These are phyloP conservation scores for Apis laboriosa DNA, from an alignment of 1,140 invertebrate species.

Conservation along the genomic window DNA sequence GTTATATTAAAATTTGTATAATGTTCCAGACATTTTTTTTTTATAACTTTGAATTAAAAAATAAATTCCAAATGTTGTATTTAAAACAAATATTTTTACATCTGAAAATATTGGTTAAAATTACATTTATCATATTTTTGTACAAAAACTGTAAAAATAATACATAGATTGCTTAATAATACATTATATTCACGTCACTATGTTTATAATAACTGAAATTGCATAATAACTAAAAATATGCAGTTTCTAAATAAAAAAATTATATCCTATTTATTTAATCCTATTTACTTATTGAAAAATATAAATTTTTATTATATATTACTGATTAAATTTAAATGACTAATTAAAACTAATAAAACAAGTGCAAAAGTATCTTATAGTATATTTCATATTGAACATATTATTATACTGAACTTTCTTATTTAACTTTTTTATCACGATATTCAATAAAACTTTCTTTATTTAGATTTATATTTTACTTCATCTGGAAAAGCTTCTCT, in stretches of 20 bases:
- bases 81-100: neutral
- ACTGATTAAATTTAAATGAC: constrained; percentile 4
- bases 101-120: constrained; percentile 7
- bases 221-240: neutral
- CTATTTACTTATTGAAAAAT: constrained; percentile 4
- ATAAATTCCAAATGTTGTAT: neutral
- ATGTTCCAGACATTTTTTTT: constrained; percentile 18
- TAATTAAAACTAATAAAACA: constrained; percentile 13
- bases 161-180: neutral
- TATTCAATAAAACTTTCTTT: constrained; percentile 38
- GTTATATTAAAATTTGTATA: constrained; percentile 34
- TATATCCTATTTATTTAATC: neutral
- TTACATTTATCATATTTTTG: constrained; percentile 6
- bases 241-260: constrained; percentile 21
- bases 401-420: constrained; percentile 30
- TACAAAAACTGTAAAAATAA: constrained; percentile 17
- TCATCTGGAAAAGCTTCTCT: constrained; percentile 88
- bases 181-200: neutral
- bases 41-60: constrained; percentile 24
- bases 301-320: neutral
- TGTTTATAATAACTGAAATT: constrained; percentile 8
- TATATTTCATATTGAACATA: constrained; percentile 14
- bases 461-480: constrained; percentile 74
- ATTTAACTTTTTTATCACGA: constrained; percentile 8
- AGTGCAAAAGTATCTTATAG: constrained; percentile 11